These are phyloP conservation scores for Physella acuta DNA, from an alignment of 1,140 invertebrate genomes.

Conservation along the genomic window DNA sequence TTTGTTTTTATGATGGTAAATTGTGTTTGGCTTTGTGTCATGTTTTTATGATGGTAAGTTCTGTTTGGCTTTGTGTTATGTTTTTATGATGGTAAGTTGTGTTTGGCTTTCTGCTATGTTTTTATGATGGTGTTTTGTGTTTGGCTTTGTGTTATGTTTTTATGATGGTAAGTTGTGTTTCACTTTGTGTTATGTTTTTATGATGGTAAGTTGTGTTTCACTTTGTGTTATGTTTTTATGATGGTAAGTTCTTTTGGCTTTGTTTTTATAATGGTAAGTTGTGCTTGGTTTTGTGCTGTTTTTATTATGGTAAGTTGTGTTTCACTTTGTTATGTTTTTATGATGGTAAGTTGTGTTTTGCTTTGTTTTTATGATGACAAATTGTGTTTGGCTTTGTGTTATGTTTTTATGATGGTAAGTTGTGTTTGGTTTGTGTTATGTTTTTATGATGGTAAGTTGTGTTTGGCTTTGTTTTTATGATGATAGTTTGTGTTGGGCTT, in stretches of 20 bases:
- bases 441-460: slow-evolving; percentile 42
- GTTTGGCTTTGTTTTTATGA: slow-evolving; percentile 46
- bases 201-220: neutral
- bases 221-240: too few species aligned
- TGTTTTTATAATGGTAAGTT: slow-evolving; percentile 18
- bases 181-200: too few species aligned
- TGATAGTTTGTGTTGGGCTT: slow-evolving; percentile 44
- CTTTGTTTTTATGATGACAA: slow-evolving; percentile 29
- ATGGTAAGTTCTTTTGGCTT: slow-evolving; percentile 53
- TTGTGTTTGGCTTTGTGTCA: slow-evolving; percentile 49
- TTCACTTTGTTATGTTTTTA: slow-evolving; percentile 54
- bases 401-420: slow-evolving; percentile 59
- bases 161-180: neutral
- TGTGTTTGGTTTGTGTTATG: too few species aligned
- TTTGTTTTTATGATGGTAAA: slow-evolving; percentile 42
- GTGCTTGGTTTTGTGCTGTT: slow-evolving; percentile 46
- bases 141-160: neutral
- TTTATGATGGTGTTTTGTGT: neutral
- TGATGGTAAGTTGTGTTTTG: slow-evolving; percentile 55
- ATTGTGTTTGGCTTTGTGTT: slow-evolving; percentile 50
- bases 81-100: slow-evolving; percentile 57
- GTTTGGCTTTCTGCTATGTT: neutral
- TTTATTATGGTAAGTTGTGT: slow-evolving; percentile 29
- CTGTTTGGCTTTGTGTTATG: slow-evolving; percentile 49
- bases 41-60: slow-evolving; percentile 59